Evolutionary conservation across 1,140 invertebrate genomes (phyloP), one percentile per base, ranked within the genome.

Genomic region (Sarcophaga peregrina): DNA sequence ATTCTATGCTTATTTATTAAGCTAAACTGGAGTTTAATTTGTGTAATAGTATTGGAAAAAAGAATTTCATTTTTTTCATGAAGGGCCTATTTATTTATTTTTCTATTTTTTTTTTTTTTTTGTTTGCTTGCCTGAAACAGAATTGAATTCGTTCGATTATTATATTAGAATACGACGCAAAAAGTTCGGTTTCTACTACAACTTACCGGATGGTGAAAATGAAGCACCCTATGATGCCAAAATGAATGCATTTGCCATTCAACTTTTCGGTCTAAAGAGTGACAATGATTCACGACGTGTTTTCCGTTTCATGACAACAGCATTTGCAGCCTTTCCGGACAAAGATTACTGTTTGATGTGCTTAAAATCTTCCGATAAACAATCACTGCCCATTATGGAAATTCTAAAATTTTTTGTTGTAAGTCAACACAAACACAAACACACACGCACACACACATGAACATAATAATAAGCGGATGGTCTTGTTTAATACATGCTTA

Each of bases 271-370:
- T 20, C 25, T 84, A 25, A 54, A 25, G 10, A 47, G 78, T 8
- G 11, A 54, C 3, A 76, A 72, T 20, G 83, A 84, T 47, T 20
- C 45, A 8, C 83, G 83, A 1, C 72, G 68, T 15, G 25, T 82
- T 46, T 80, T 72, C n/a, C 83, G 75, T 45, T 84, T 84, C 5
- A 7, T 89, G 20, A 72, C 80, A 0, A 83, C 85, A 54, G 86
- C 85, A 54, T 89, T 87, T 45, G 83, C 84, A 2, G 88, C 86
- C 1, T 88, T 85, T 85, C 88, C 88, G 0, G 84, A 89, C 11
- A 85, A 85, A 9, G 87, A 89, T 13, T 89, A 89, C 80, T 89
- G 88, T 80, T 76, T 89, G 4, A 83, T 89, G 83, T 45, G 81
- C 0, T 37, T 88, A 0, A 48, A 83, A 0, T 82, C 82, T 37